Evolutionary conservation across 2,888 invertebrate genomes (phyloP), one percentile per base, ranked within the genome.

Genomic region (Seira musarum): DNA sequence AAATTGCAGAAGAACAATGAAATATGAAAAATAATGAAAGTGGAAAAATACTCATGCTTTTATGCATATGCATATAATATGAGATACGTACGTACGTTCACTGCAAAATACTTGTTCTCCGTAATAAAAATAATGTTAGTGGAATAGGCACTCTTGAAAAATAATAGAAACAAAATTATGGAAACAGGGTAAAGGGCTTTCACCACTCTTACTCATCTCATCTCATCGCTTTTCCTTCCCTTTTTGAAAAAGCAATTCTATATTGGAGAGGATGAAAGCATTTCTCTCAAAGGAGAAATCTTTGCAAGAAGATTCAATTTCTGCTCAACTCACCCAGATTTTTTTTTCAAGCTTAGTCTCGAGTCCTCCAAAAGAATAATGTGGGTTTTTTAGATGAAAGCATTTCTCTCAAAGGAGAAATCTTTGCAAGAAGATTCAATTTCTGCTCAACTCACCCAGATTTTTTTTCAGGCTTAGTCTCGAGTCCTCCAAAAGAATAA

Each of bases 151-250:
- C 35, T 46, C 40, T 67, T 46, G 19, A 67, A 40, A 15, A 71
- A 64, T 40, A 65, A 19, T 40, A 40, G 17, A n/a, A 40, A 19
- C 64, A 46, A 57, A 73, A 73, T 65, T 66, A 73, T 65, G 65
- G 53, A 65, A 65, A 21, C 63, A 22, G 57, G 73, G 73, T 73
- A 65, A 73, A 73, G 65, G 49, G 35, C 64, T 57, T 66, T 60
- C 70, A 60, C 35, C 53, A n/a, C 35, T 15, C 22, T 5, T 24
- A 63, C 22, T 25, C 25, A 63, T 63, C 22, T 60, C 22, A 15
- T 22, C 6, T 15, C 15, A 21, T 22, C 22, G 15, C 63, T 63
- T 63, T 63, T 1, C 60, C 2, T 60, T 22, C 13, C 24, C 8
- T 22, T 6, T 24, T 21, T 17, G 21, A 21, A 21, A 61, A 22